These are phyloP conservation scores for Oreotrochilus melanogaster DNA, from an alignment of 2,113 vertebrate species.

Conservation along the genomic window DNA sequence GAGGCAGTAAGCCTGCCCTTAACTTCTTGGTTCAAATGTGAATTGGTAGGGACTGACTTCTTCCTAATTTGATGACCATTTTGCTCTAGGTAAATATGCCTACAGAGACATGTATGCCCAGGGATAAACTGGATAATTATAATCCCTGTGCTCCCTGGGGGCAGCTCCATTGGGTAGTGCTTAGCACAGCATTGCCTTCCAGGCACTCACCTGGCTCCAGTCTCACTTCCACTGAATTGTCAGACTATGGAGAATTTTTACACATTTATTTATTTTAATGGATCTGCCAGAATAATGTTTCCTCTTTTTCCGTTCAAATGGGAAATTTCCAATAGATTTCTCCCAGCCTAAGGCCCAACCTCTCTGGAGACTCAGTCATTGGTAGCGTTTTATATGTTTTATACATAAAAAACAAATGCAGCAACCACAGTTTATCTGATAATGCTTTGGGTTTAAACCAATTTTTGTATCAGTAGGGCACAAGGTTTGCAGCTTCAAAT, in stretches of 20 bases:
- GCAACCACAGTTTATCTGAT: not conserved
- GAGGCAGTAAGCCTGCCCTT: not conserved
- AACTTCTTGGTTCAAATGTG: not conserved
- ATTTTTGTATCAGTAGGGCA: not conserved
- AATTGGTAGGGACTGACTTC: constrained; percentile 28
- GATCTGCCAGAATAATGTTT: not conserved
- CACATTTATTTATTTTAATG: not conserved
- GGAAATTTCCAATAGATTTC: not conserved
- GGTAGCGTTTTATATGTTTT: not conserved
- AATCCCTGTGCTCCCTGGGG: not conserved
- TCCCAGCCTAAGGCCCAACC: not conserved
- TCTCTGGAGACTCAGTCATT: not conserved
- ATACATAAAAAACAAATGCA: not conserved
- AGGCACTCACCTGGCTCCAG: not conserved
- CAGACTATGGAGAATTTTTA: not conserved
- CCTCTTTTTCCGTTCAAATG: not conserved
- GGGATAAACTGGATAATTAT: not conserved
- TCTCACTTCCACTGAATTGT: not conserved
- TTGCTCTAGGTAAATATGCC: not conserved
- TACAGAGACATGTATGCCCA: not conserved
- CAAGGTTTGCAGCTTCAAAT: not conserved
- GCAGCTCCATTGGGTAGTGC: not conserved
- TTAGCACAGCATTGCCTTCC: not conserved
- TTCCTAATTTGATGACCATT: not conserved
- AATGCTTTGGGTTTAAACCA: not conserved